Percentiles rank a stretch among this genome's conserved stretches.
phyloP scores from a whole-genome alignment of 2,113 vertebrate species.

The Uria aalge region DNA sequence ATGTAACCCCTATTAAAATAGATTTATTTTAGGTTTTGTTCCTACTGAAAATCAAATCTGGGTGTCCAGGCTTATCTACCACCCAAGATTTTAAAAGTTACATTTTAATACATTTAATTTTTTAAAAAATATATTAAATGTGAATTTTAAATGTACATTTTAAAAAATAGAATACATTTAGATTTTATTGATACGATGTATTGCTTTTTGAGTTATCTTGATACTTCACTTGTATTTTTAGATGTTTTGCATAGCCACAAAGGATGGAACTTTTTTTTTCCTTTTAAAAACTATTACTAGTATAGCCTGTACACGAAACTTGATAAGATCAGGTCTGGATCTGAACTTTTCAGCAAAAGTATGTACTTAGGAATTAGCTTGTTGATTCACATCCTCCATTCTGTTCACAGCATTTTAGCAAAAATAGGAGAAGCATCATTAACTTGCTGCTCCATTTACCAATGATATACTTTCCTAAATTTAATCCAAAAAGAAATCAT shows the following conservation, averaged over 20 bases:
- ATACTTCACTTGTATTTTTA: not conserved
- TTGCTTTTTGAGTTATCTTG: not conserved
- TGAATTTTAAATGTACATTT: not conserved
- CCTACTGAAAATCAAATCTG: not conserved
- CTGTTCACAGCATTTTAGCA: not conserved
- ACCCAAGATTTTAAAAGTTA: not conserved
- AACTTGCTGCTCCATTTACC: not conserved
- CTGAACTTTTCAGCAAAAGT: not conserved
- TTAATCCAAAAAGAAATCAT: not conserved
- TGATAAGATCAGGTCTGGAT: not conserved
- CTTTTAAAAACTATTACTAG: not conserved
- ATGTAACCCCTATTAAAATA: not conserved
- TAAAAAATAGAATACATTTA: not conserved
- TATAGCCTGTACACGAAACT: not conserved
- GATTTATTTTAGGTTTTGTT: not conserved
- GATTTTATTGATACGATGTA: not conserved
- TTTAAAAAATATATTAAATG: not conserved
- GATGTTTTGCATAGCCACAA: fast-evolving
- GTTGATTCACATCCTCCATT: slow-evolving; percentile 9
- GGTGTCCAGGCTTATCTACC: not conserved
- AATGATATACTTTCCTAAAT: not conserved
- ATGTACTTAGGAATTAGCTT: not conserved
- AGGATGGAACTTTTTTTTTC: not conserved
- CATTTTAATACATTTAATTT: not conserved
- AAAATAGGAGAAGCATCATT: not conserved